Base-by-base conservation (phyloP, 2,113 vertebrate species). In the Tragulus kanchil region DNA sequence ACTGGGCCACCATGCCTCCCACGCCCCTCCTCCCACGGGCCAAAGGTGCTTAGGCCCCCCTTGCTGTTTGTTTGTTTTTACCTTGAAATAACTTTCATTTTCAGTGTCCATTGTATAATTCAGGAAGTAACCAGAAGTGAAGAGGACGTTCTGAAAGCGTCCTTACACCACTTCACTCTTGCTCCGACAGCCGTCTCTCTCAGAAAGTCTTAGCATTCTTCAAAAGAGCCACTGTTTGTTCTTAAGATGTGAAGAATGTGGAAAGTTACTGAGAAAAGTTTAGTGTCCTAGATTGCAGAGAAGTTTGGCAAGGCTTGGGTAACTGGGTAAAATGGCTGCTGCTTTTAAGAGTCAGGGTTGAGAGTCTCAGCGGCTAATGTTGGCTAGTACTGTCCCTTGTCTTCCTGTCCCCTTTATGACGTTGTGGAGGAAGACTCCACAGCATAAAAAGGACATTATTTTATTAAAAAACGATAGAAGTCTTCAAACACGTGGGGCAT, bases 221-320 rank as follows among this genome's bases (percentile, higher is more conserved):
- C 19, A 59, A 36, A 36, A 62, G 48, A 64, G 50, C 56, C 14
- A 1, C 71, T 71, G n/a, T 45, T 82, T 92, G 56, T 87, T 71
- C 95, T 58, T 82, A 96, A 96, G 77, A 88, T 23, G 11, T 48
- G 28, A 96, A 58, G n/a, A 90, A 31, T 23, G 23, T 42, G 54
- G 54, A 91, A 85, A 42, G n/a, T 59, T 82, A 54, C 19, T 91
- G 62, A 88, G 85, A n/a, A 78, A 67, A 85, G 93, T 82, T 59
- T 85, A 25, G 50, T 52, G 77, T 54, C 15, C 21, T 79, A 54
- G 31, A 58, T 61, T 79, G 17, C 25, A 91, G 90, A 83, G 48
- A 96, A 77, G 45, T 58, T n/a, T 89, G 54, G 8, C 42, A 52
- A 14, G 19, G 52, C 16, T 42, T 73, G 36, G n/a, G 28, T 82